phyloP scores from a whole-genome alignment of 53 echinoderm and acorn worm genomes.

The Crossaster papposus region DNA sequence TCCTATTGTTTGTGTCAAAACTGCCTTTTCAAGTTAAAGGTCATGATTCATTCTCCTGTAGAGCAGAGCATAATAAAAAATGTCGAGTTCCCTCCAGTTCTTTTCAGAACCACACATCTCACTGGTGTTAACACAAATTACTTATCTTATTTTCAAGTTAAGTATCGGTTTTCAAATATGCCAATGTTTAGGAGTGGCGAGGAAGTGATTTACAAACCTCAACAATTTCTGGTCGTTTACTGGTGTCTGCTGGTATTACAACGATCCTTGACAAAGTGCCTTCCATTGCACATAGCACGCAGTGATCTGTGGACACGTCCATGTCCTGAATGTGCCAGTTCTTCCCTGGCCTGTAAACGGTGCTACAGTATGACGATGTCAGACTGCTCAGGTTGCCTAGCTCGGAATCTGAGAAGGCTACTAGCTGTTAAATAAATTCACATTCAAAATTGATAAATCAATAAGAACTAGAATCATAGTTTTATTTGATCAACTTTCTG shows the following conservation, averaged over 20 bases:
- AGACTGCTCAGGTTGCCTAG: background rate
- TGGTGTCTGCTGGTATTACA: conserved; percentile 15
- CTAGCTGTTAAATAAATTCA: conserved; percentile 7
- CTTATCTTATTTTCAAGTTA: no score
- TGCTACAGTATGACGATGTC: background rate
- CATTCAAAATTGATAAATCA: background rate
- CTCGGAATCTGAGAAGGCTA: background rate
- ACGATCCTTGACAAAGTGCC: conserved; percentile 32
- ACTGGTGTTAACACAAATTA: no score
- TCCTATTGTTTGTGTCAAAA: no score
- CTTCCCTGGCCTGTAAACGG: conserved; percentile 17
- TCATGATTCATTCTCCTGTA: no score
- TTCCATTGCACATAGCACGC: conserved; percentile 44
- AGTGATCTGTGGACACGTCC: conserved; percentile 64
- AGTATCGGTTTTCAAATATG: background rate
- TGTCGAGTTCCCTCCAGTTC: no score
- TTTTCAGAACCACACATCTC: no score
- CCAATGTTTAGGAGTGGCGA: background rate
- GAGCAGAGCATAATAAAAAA: no score
- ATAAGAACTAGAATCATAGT: no score
- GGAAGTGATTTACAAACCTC: background rate
- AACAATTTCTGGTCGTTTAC: background rate
- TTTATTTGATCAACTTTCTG: no score
- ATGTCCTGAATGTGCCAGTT: conserved; percentile 58
- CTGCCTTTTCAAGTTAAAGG: no score